Base-by-base conservation (phyloP, 1,140 invertebrate species). In the Drosophila serrata region DNA sequence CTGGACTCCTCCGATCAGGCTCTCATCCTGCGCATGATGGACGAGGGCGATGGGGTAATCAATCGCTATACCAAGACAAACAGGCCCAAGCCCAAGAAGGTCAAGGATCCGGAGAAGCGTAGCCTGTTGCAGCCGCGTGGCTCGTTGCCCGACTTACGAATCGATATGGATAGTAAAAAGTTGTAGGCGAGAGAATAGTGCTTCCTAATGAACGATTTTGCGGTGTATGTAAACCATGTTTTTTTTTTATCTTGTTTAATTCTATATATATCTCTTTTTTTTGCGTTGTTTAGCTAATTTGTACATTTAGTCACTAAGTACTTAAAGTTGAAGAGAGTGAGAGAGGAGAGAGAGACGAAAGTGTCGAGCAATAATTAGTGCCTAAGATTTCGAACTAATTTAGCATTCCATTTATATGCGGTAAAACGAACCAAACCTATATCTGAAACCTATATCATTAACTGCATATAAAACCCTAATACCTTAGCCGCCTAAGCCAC, bases 1-100 rank as follows among this genome's bases (percentile, higher is more conserved):
- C 95, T 99, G 22, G 98, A 99, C 93, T 97, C 97, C 57, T 98
- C 97, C 6, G 97, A 99, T 94, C 97, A 98, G 93, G 96, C 95
- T 1, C 95, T 97, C 81, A 97, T 99, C 62, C 93, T 99, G 15
- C 95, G 97, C 11, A 98, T 99, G 97, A 99, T 99, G 98, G 98
- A 99, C 88, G 97, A 98, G 60, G 94, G 96, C 13, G 96, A 98
- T 80, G 98, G 97, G 1, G 97, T 98, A 5, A 93, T 95, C 9
- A 97, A 98, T 88, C 94, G 97, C 70, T 94, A 94, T 76, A 94
- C 94, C 49, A 94, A 94, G 72, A 92, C 92, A 8, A 95, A 94
- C 68, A 86, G 92, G 24, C 92, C 92, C 0, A 92, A 93, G 69
- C 85, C 92, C 37, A 92, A 92, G 77, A 95, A 95, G 91, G 77